Evolutionary conservation across 1,140 invertebrate species (phyloP).

Genomic region (Leucophenga varia): DNA sequence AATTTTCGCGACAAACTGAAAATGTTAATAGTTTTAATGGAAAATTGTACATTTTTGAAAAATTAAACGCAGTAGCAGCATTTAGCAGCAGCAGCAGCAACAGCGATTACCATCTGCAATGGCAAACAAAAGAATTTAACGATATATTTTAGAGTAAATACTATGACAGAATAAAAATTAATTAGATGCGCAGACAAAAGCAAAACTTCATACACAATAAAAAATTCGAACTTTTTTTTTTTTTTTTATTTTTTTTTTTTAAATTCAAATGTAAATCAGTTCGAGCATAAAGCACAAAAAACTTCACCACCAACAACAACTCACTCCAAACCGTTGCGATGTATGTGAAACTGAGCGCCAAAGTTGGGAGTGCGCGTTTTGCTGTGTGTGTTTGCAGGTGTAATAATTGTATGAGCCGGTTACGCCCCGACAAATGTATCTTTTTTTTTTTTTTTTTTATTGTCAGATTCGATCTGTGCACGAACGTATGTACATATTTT

Average conservation of each 20-base stretch:
- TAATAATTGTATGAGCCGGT: too few relatives aligned
- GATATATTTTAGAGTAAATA: not conserved
- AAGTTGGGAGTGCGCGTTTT: too few relatives aligned
- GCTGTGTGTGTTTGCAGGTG: too few relatives aligned
- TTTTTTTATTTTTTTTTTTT: too few relatives aligned
- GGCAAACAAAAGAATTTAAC: slow-evolving; percentile 28
- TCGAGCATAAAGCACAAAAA: slow-evolving; percentile 24
- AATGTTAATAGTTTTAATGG: slow-evolving; percentile 16
- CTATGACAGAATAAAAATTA: slow-evolving; percentile 45
- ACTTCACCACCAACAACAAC: slow-evolving; percentile 21
- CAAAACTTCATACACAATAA: slow-evolving; percentile 24
- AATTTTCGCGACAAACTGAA: slow-evolving; percentile 51
- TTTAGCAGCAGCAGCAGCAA: slow-evolving; percentile 4
- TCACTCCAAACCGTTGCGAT: too few relatives aligned
- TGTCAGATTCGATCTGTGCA: too few relatives aligned
- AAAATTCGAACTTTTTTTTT: slow-evolving; percentile 24
- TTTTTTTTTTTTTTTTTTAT: too few relatives aligned
- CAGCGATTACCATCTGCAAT: slow-evolving; percentile 29
- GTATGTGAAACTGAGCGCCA: not conserved
- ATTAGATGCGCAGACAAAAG: slow-evolving; percentile 52
- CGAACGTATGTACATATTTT: too few relatives aligned
- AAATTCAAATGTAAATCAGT: slow-evolving; percentile 53
- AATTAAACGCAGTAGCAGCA: slow-evolving; percentile 36
- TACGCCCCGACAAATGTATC: too few relatives aligned
- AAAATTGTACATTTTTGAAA: slow-evolving; percentile 30